Evolutionary conservation across 2,888 invertebrate species (phyloP).

Genomic region (Plagodis pulveraria): DNA sequence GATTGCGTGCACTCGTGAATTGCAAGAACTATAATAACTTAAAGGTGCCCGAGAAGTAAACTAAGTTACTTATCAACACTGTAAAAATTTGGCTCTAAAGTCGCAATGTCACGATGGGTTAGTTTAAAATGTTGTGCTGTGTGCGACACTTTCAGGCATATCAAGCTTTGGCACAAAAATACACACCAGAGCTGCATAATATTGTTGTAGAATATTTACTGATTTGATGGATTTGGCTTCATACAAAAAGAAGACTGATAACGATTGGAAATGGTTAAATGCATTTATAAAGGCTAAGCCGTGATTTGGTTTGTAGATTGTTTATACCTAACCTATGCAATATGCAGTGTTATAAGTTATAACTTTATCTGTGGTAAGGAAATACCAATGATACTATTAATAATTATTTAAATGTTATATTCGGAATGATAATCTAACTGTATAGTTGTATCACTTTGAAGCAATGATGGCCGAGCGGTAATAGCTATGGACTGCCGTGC

Average conservation of each 20-base stretch:
- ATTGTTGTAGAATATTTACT: not conserved
- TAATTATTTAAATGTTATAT: constrained; percentile 8
- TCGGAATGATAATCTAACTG: not conserved
- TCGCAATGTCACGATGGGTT: not conserved
- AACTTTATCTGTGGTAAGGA: constrained; percentile 22
- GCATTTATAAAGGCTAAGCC: constrained; percentile 38
- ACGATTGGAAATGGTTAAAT: constrained; percentile 24
- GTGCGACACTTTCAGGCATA: constrained; percentile 8
- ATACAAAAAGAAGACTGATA: constrained; percentile 36
- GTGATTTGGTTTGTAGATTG: constrained; percentile 3
- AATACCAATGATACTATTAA: constrained; percentile 19
- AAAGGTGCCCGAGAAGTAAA: no score
- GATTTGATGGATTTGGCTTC: not conserved
- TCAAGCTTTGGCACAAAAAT: constrained; percentile 22
- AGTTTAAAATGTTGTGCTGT: not conserved
- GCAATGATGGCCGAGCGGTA: no score
- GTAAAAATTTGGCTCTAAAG: not conserved
- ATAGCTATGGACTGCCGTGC: no score
- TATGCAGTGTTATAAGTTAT: constrained; percentile 8
- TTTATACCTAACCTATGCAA: constrained; percentile 4
- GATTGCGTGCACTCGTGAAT: no score
- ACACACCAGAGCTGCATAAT: not conserved
- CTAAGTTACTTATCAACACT: not conserved
- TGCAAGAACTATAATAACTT: no score
- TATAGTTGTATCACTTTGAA: no score